Evolutionary conservation across 2,888 invertebrate genomes (phyloP).

Genomic region (Hirtodrosophila histrioides): DNA sequence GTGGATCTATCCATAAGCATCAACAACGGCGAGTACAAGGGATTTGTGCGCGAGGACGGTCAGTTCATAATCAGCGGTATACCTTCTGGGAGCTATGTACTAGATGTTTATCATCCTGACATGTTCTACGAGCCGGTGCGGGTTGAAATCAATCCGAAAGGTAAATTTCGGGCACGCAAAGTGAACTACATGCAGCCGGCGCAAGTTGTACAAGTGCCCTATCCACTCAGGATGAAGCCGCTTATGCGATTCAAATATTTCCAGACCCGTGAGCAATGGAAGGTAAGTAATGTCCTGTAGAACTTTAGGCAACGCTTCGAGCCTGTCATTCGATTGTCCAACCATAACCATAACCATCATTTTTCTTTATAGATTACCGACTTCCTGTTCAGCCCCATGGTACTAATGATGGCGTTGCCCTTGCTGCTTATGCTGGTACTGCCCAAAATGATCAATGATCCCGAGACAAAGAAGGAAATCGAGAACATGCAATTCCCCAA

Average conservation of each 20-base stretch:
- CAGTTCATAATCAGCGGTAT: constrained; percentile 94
- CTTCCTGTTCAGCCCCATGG: constrained; percentile 98
- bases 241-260: constrained; percentile 93
- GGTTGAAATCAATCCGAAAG: constrained; percentile 98
- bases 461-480: constrained; percentile 97
- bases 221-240: constrained; percentile 95
- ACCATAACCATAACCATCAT: not conserved
- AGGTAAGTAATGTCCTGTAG: constrained; percentile 82
- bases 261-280: constrained; percentile 97
- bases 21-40: constrained; percentile 95
- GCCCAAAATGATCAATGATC: constrained; percentile 99
- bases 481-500: constrained; percentile 90
- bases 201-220: constrained; percentile 94
- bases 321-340: no score
- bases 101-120: constrained; percentile 96
- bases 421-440: constrained; percentile 94
- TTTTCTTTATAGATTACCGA: constrained; percentile 89
- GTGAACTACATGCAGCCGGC: constrained; percentile 97
- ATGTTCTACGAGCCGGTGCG: constrained; percentile 95
- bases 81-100: constrained; percentile 95
- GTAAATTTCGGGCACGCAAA: constrained; percentile 97
- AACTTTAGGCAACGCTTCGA: no score
- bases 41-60: constrained; percentile 96
- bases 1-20: constrained; percentile 91
- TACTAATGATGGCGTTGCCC: constrained; percentile 98